These are phyloP conservation scores for Cyclargus thomasi DNA, from an alignment of 1,140 invertebrate species.

Conservation along the genomic window DNA sequence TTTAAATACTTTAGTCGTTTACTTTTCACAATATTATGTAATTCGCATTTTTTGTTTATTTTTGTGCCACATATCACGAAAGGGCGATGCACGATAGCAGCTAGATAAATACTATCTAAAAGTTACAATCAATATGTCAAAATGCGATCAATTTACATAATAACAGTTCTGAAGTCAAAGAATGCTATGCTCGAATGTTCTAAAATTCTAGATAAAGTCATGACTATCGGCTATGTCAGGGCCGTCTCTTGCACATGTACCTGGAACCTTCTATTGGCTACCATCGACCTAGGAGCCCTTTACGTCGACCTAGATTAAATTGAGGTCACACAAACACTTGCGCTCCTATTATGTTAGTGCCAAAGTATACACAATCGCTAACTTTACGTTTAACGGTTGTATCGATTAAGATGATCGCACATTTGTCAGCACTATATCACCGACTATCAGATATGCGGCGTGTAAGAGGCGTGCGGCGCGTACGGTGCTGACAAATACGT, in stretches of 20 bases:
- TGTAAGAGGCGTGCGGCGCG: too few species aligned
- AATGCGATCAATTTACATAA: neutral
- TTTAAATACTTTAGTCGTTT: neutral
- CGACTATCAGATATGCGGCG: too few species aligned
- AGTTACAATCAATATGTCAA: neutral
- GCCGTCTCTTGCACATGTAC: neutral
- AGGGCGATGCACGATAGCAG: neutral
- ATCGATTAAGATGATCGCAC: too few species aligned
- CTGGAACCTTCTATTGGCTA: neutral
- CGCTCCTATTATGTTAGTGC: neutral
- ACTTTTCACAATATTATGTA: neutral
- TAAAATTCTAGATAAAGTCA: neutral
- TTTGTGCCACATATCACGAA: neutral
- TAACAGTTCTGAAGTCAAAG: neutral
- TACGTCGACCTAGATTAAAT: constrained; percentile 9
- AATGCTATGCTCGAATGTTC: neutral
- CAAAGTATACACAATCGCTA: neutral
- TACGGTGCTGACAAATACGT: too few species aligned
- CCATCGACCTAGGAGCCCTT: neutral
- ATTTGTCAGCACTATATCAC: too few species aligned
- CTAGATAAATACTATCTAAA: neutral
- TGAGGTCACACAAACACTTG: constrained; percentile 3
- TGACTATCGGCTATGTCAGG: neutral
- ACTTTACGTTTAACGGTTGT: too few species aligned
- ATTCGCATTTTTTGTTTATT: neutral